Percentiles rank a stretch among this genome's conserved stretches.
Conservation (phyloP, 2,888 invertebrate species). For the Sinohyriopsis cumingii region DNA sequence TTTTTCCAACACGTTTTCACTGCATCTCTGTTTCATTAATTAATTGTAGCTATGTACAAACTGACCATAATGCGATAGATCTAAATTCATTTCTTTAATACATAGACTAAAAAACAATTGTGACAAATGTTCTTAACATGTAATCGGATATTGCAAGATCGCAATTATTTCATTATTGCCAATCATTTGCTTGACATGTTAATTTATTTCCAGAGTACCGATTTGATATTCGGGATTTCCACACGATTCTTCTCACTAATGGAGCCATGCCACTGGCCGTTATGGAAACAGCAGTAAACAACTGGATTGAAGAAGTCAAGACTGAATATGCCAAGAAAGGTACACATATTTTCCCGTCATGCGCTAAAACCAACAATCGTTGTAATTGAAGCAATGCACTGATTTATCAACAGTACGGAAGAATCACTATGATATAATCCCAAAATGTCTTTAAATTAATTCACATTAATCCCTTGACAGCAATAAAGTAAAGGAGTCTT, state of each 20-base stretch:
- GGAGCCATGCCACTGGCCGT: constrained; percentile 62
- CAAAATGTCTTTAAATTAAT: too few species aligned
- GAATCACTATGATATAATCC: too few species aligned
- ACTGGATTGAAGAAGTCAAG: constrained; percentile 42
- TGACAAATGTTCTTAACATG: background rate
- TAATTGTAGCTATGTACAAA: background rate
- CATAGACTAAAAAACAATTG: background rate
- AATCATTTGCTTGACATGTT: background rate
- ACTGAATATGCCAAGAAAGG: too few species aligned
- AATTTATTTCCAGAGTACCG: constrained; percentile 34
- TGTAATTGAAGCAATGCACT: too few species aligned
- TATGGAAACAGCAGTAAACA: constrained; percentile 54
- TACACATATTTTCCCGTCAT: too few species aligned
- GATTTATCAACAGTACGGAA: too few species aligned
- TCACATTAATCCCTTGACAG: too few species aligned
- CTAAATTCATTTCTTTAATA: background rate
- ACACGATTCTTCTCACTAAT: constrained; percentile 62
- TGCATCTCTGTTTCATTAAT: background rate
- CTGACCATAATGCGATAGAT: too few species aligned
- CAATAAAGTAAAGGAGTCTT: too few species aligned
- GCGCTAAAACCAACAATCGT: too few species aligned
- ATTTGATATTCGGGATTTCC: constrained; percentile 68
- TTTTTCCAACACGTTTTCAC: background rate
- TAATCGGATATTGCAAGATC: background rate
- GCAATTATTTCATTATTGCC: background rate